Conservation (phyloP, 2,888 invertebrate species). For the Limnephilus lunatus region DNA sequence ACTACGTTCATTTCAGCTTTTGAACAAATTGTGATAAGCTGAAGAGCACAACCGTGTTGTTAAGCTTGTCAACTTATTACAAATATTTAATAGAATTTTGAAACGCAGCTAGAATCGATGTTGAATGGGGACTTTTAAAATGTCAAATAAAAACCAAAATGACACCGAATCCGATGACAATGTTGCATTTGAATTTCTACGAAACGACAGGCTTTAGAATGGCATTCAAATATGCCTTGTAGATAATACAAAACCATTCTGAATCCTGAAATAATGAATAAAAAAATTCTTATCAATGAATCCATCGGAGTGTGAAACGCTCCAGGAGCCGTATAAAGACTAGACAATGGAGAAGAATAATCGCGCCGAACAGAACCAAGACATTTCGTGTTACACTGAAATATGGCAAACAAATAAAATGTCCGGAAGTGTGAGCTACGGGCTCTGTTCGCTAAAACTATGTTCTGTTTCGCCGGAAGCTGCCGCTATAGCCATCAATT, state of each 20-base stretch:
- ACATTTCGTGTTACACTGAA: slow-evolving; percentile 12
- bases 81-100: no score
- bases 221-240: background rate
- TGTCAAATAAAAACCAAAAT: no score
- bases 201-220: no score
- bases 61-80: no score
- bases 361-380: background rate
- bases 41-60: no score
- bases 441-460: slow-evolving; percentile 23
- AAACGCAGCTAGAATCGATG: no score
- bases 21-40: no score
- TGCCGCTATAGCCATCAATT: slow-evolving; percentile 57
- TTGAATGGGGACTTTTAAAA: no score
- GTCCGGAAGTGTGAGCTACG: slow-evolving; percentile 24
- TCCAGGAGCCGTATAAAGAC: background rate
- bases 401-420: slow-evolving; percentile 33
- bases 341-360: background rate
- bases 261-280: background rate
- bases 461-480: slow-evolving; percentile 46
- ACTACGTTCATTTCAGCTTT: no score
- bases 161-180: no score
- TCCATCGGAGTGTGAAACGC: background rate
- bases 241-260: background rate
- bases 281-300: background rate
- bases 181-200: no score